Evolutionary conservation across 2,888 invertebrate genomes (phyloP).

Genomic region (Habroteleia sp.): DNA sequence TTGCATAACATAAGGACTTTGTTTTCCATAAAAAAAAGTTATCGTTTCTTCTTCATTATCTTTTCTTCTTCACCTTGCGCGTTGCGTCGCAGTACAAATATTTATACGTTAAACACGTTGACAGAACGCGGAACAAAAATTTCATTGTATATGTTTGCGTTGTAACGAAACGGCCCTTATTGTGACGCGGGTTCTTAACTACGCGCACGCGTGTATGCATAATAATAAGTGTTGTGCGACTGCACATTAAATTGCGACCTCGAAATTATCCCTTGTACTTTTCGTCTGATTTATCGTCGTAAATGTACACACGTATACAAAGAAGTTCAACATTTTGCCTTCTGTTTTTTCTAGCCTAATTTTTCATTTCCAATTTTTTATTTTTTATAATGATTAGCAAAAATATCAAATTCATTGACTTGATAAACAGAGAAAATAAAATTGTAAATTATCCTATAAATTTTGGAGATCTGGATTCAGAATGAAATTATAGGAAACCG

Average conservation of each 20-base stretch:
- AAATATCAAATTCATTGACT: too few relatives aligned
- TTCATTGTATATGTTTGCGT: conserved; percentile 7
- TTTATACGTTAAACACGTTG: conserved; percentile 36
- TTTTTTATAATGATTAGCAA: too few relatives aligned
- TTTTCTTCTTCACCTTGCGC: conserved; percentile 18
- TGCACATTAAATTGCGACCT: conserved; percentile 55
- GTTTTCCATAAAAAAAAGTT: conserved; percentile 38
- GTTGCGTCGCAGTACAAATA: conserved; percentile 25
- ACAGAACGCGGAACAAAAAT: conserved; percentile 36
- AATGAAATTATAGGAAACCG: too few relatives aligned
- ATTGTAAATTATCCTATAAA: too few relatives aligned
- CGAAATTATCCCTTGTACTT: conserved; percentile 53
- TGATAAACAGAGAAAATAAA: too few relatives aligned
- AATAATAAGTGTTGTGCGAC: conserved; percentile 36
- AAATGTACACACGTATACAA: too few relatives aligned
- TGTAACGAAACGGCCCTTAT: conserved; percentile 41
- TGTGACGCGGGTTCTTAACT: conserved; percentile 28
- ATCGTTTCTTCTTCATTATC: conserved; percentile 26
- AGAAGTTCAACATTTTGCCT: conserved; percentile 18
- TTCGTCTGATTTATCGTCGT: conserved; percentile 38
- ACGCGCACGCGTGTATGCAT: conserved; percentile 31
- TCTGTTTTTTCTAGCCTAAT: conserved; percentile 20
- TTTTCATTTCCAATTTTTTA: too few relatives aligned
- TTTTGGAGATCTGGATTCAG: too few relatives aligned
- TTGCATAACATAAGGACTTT: conserved; percentile 26